Conservation (phyloP, 2,797 vertebrate genomes). For the Gobionotothen gibberifrons region DNA sequence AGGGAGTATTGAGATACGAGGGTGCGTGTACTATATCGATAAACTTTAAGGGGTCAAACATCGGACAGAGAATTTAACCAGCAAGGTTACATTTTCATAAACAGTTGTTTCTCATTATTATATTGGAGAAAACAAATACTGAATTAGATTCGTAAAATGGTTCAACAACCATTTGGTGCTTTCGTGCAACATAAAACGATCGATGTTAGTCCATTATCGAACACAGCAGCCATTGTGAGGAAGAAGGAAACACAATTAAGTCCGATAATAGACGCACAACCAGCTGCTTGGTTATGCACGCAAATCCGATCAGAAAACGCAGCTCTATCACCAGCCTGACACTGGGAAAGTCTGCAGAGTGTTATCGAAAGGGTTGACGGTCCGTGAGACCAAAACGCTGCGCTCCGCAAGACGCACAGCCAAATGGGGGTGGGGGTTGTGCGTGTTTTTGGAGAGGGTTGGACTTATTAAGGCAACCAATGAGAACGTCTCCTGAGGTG, state of each 20-base stretch:
- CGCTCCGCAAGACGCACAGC: slow-evolving; percentile 56
- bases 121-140: neutral
- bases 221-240: no score
- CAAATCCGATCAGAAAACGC: neutral
- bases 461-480: slow-evolving; percentile 71
- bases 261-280: slow-evolving; percentile 17
- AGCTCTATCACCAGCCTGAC: slow-evolving; percentile 36
- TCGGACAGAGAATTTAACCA: neutral
- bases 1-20: neutral
- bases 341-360: slow-evolving; percentile 40
- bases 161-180: neutral
- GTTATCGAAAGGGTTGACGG: slow-evolving; percentile 29
- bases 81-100: neutral
- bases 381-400: slow-evolving; percentile 43
- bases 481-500: slow-evolving; percentile 54
- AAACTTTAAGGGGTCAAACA: neutral
- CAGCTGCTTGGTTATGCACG: neutral
- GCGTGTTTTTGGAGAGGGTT: slow-evolving; percentile 41
- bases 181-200: neutral
- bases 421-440: slow-evolving; percentile 55
- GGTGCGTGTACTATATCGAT: neutral
- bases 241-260: neutral
- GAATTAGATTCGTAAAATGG: neutral
- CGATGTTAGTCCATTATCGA: neutral
- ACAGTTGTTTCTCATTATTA: neutral